These are phyloP conservation scores for Sciaenops ocellatus DNA, from an alignment of 2,797 vertebrate genomes.

Conservation along the genomic window DNA sequence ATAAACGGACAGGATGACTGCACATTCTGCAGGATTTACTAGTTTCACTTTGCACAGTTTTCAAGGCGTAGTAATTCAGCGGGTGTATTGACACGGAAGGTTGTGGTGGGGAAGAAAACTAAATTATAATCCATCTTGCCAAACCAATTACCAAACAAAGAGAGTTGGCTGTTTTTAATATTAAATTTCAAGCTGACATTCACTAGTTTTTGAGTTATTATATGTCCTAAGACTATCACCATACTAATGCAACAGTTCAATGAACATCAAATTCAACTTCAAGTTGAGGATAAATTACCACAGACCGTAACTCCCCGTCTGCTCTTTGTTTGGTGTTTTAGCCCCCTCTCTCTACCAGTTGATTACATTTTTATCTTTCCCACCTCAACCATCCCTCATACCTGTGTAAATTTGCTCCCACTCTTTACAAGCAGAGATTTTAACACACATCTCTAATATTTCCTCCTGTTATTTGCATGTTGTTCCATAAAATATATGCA, in stretches of 20 bases:
- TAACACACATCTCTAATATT: background rate
- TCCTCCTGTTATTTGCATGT: background rate
- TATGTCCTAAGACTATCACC: background rate
- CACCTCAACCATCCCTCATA: background rate
- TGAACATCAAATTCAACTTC: conserved; percentile 19
- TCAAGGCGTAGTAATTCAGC: background rate
- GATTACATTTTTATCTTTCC: conserved; percentile 15
- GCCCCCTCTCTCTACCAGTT: background rate
- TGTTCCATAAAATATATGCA: background rate
- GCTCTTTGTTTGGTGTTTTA: conserved; percentile 27
- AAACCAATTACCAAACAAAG: background rate
- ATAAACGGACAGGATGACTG: background rate
- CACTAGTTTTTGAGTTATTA: background rate
- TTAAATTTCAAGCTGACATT: conserved; percentile 3
- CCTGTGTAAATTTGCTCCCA: background rate
- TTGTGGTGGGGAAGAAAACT: background rate
- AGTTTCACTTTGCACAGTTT: background rate
- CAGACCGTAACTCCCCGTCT: conserved; percentile 30
- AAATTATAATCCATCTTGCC: background rate
- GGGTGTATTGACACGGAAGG: background rate
- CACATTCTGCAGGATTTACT: background rate
- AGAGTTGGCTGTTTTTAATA: background rate
- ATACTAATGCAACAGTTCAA: conserved; percentile 12
- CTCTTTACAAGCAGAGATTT: background rate
- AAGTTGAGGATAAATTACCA: conserved; percentile 34